phyloP scores from a whole-genome alignment of 2,888 invertebrate genomes.

The Leucoptera coffeella region DNA sequence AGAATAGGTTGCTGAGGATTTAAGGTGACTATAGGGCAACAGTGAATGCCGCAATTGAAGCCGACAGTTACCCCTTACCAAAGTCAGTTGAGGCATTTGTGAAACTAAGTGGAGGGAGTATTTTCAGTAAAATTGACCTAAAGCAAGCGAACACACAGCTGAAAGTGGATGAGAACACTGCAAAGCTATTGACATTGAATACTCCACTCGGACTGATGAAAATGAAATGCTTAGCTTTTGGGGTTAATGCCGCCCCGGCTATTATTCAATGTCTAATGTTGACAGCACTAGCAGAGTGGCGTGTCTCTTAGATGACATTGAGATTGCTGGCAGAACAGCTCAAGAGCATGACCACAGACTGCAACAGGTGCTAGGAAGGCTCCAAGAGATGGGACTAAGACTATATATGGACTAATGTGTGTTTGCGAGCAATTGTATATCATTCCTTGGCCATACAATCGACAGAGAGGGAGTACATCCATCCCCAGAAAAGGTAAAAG shows the following conservation, averaged over 20 bases:
- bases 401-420: too few species aligned
- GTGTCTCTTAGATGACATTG: conserved; percentile 7
- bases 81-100: too few species aligned
- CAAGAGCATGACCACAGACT: conserved; percentile 5
- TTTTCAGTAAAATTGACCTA: conserved; percentile 9
- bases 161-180: too few species aligned
- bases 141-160: conserved; percentile 9
- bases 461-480: too few species aligned
- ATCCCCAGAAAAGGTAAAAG: conserved; percentile 7
- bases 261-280: too few species aligned
- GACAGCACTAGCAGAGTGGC: conserved; percentile 6
- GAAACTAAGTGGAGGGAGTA: conserved; percentile 6
- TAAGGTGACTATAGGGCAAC: conserved; percentile 7
- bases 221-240: too few species aligned
- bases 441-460: too few species aligned
- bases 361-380: too few species aligned
- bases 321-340: conserved; percentile 4
- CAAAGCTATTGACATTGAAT: too few species aligned
- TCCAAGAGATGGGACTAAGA: too few species aligned
- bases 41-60: conserved; percentile 6
- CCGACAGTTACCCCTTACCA: conserved; percentile 8
- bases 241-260: too few species aligned
- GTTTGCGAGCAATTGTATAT: conserved; percentile 8
- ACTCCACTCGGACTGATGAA: too few species aligned
- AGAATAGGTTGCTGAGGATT: conserved; percentile 6